These are phyloP conservation scores for Caradrina kadenii DNA, from an alignment of 2,888 invertebrate species.

Conservation along the genomic window DNA sequence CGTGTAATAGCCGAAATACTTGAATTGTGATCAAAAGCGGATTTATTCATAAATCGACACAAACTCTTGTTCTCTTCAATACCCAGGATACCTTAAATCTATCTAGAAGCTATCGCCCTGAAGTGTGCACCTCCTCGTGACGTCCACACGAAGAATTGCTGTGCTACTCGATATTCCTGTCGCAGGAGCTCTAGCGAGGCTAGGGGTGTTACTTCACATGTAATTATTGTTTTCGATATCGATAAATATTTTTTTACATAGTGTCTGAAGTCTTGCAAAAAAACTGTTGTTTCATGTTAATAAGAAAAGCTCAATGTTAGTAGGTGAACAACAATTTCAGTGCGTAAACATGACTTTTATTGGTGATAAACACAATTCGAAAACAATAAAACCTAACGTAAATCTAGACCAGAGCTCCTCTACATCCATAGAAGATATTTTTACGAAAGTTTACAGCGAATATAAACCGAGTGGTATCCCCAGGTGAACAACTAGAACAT, in stretches of 20 bases:
- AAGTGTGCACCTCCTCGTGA: constrained; percentile 26
- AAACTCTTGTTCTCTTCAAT: background rate
- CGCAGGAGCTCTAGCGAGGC: constrained; percentile 27
- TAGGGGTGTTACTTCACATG: constrained; percentile 34
- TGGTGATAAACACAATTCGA: constrained; percentile 2
- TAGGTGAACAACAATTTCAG: background rate
- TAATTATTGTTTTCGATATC: constrained; percentile 13
- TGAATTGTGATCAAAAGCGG: background rate
- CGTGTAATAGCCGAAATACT: background rate
- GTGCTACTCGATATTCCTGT: constrained; percentile 58
- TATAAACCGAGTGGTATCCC: constrained; percentile 43
- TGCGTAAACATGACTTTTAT: background rate
- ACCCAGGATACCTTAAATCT: constrained; percentile 18
- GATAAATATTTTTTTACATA: constrained; percentile 7
- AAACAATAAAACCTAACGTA: constrained; percentile 12
- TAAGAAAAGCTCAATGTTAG: background rate
- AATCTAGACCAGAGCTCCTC: background rate
- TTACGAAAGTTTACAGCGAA: constrained; percentile 20
- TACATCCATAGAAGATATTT: constrained; percentile 31
- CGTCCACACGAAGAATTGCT: constrained; percentile 47
- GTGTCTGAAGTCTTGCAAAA: background rate
- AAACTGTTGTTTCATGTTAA: background rate
- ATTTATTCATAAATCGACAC: background rate
- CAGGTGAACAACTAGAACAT: constrained; percentile 39
- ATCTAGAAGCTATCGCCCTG: constrained; percentile 10